These are phyloP conservation scores for Dicyrtomina minuta DNA, from an alignment of 2,888 invertebrate species.

Conservation along the genomic window DNA sequence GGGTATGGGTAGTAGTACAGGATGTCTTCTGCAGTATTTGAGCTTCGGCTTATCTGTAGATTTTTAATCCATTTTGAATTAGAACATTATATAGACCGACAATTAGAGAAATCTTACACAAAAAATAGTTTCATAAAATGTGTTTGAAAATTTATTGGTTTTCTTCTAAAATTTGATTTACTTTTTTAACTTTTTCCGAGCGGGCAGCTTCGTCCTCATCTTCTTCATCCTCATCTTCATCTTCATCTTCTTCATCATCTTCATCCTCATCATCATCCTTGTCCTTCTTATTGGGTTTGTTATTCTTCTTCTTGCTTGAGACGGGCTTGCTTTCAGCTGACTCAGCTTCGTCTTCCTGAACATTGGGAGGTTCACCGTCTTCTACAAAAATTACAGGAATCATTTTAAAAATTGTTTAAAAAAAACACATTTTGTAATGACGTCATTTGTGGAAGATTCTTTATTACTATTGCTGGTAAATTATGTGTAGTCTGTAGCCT, in stretches of 20 bases:
- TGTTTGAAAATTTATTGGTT: neutral
- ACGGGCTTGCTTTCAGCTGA: slow-evolving; percentile 29
- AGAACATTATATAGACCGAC: neutral
- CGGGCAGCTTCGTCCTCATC: slow-evolving; percentile 50
- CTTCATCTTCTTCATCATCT: too few species aligned
- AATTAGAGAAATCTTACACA: neutral
- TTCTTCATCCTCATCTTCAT: slow-evolving; percentile 52
- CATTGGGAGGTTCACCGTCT: slow-evolving; percentile 1
- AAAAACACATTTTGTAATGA: too few species aligned
- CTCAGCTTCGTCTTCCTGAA: slow-evolving; percentile 12
- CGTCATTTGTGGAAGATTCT: too few species aligned
- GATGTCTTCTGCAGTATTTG: slow-evolving; percentile 42
- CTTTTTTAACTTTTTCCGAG: slow-evolving; percentile 50
- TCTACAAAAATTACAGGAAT: too few species aligned
- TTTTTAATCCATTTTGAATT: too few species aligned
- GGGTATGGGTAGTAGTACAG: slow-evolving; percentile 53
- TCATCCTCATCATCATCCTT: too few species aligned
- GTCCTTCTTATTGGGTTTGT: slow-evolving; percentile 44
- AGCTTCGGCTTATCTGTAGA: slow-evolving; percentile 44
- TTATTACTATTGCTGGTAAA: too few species aligned
- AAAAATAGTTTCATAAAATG: neutral
- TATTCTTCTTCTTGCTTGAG: slow-evolving; percentile 26
- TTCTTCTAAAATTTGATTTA: too few species aligned
- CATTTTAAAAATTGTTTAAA: too few species aligned
- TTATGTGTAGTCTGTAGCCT: too few species aligned